Conservation (phyloP, 2,888 invertebrate genomes). For the Parapristionchus giblindavisi region DNA sequence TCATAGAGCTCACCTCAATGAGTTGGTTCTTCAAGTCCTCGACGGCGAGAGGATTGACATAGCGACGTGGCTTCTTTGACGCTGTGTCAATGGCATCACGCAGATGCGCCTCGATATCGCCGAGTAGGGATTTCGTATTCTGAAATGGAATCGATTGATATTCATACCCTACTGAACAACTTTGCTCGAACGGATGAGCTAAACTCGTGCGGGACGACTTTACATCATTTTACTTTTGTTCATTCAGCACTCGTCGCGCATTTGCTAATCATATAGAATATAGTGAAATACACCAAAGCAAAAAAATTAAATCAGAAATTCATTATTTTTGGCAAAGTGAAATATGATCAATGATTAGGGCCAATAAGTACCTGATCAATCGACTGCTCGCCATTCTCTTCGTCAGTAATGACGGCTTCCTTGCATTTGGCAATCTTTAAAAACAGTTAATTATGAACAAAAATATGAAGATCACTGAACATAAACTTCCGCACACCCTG, state of each 20-base stretch:
- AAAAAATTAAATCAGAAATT: too few species aligned
- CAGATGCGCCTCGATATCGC: constrained; percentile 29
- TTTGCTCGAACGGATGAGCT: not conserved
- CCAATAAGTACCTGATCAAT: not conserved
- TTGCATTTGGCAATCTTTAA: constrained; percentile 35
- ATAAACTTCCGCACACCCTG: too few species aligned
- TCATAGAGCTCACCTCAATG: constrained; percentile 13
- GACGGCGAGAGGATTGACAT: constrained; percentile 23
- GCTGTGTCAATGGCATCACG: constrained; percentile 32
- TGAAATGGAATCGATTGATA: constrained; percentile 1
- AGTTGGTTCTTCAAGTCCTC: constrained; percentile 19
- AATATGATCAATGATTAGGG: not conserved
- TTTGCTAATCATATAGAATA: too few species aligned
- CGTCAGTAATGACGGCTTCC: constrained; percentile 12
- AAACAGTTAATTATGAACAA: not conserved
- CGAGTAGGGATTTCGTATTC: constrained; percentile 26
- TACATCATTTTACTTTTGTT: too few species aligned
- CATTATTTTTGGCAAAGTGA: not conserved
- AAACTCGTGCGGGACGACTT: too few species aligned
- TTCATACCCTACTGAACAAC: not conserved
- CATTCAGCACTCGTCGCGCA: too few species aligned
- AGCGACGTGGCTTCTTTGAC: constrained; percentile 31
- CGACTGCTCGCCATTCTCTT: constrained; percentile 14
- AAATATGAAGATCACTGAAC: not conserved
- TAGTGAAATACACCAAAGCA: too few species aligned